Percentiles rank a stretch among this genome's conserved stretches.
Evolutionary conservation across 2,797 vertebrate genomes (phyloP).

Genomic region (Mormyrus proboscirostris): DNA sequence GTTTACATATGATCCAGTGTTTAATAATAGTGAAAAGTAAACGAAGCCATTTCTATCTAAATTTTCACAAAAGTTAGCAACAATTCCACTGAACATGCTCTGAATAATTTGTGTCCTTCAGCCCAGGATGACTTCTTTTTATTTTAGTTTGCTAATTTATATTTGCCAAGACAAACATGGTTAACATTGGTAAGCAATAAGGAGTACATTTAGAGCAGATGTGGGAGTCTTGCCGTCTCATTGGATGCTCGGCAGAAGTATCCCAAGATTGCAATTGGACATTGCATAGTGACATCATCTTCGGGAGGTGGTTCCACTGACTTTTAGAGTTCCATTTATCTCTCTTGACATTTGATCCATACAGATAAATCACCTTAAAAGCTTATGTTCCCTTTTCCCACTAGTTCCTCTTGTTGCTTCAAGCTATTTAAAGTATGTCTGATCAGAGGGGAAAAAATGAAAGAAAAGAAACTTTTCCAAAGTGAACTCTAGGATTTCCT

Average conservation of each 20-base stretch:
- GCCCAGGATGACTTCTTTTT: neutral
- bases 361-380: slow-evolving; percentile 42
- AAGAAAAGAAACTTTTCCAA: neutral
- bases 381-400: slow-evolving; percentile 25
- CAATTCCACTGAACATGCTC: neutral
- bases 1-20: neutral
- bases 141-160: neutral
- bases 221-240: neutral
- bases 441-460: slow-evolving; percentile 9
- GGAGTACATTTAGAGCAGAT: neutral
- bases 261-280: slow-evolving; percentile 12
- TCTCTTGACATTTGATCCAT: slow-evolving; percentile 39
- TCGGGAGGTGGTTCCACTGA: slow-evolving; percentile 32
- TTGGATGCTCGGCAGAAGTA: slow-evolving; percentile 10
- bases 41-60: neutral
- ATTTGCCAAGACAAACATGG: neutral
- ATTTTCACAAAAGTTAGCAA: neutral
- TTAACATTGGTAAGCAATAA: neutral
- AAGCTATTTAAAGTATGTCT: slow-evolving; percentile 27
- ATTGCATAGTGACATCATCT: slow-evolving; percentile 19
- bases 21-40: neutral
- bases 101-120: neutral
- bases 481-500: neutral
- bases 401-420: slow-evolving; percentile 30
- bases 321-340: slow-evolving; percentile 37